Percentiles rank a stretch among this genome's conserved stretches.
These are phyloP conservation scores for Scaptomyza graminum DNA, from an alignment of 1,140 invertebrate species.

Conservation along the genomic window DNA sequence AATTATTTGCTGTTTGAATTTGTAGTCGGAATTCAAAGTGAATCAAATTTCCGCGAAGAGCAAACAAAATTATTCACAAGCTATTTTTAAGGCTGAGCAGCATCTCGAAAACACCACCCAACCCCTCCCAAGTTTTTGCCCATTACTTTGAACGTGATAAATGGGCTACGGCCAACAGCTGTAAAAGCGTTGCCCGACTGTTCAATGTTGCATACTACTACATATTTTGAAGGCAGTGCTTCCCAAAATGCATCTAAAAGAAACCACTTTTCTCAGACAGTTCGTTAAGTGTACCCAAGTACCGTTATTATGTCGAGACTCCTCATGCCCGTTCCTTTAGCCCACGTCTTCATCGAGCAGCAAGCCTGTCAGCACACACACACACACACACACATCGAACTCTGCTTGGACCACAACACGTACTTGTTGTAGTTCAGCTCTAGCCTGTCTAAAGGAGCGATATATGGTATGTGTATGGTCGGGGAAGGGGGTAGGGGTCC, in stretches of 20 bases:
- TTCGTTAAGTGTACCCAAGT: slow-evolving; percentile 25
- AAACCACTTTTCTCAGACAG: slow-evolving; percentile 24
- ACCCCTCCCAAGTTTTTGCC: too few relatives aligned
- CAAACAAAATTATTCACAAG: slow-evolving; percentile 26
- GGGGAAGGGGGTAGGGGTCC: slow-evolving; percentile 33
- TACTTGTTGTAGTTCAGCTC: slow-evolving; percentile 10
- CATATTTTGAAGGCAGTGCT: slow-evolving; percentile 20
- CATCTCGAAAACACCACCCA: too few relatives aligned
- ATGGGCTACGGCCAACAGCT: not conserved
- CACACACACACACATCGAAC: not conserved
- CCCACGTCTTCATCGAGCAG: slow-evolving; percentile 6
- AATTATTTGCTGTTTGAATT: not conserved
- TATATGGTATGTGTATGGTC: slow-evolving; percentile 1
- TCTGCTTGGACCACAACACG: slow-evolving; percentile 5
- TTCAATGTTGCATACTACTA: slow-evolving; percentile 38
- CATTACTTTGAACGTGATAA: not conserved
- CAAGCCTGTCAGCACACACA: slow-evolving; percentile 26
- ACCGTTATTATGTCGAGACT: slow-evolving; percentile 6
- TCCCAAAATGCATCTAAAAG: slow-evolving; percentile 11
- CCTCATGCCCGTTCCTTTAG: not conserved
- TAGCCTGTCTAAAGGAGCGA: slow-evolving; percentile 1
- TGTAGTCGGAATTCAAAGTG: not conserved
- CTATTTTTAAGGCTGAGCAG: not conserved
- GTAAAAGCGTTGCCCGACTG: slow-evolving; percentile 5
- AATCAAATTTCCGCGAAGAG: not conserved